Evolutionary conservation across 2,888 invertebrate genomes (phyloP).

Genomic region (Lacanobia oleracea): DNA sequence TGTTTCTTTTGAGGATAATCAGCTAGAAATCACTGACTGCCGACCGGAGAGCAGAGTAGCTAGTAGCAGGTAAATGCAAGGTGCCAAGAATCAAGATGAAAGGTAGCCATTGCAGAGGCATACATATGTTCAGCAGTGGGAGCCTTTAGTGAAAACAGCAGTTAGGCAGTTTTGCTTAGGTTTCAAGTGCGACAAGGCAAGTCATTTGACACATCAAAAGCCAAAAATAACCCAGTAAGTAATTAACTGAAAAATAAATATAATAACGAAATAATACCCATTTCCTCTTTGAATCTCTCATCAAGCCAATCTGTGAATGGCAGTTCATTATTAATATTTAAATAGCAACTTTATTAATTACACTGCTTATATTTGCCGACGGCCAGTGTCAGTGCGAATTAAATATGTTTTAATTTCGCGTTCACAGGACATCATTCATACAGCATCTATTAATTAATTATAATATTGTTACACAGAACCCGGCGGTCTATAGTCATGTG

Average conservation of each 20-base stretch:
- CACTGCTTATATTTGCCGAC: conserved; percentile 53
- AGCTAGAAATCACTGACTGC: too few species aligned
- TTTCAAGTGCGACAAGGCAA: too few species aligned
- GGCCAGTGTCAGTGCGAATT: conserved; percentile 57
- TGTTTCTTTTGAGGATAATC: too few species aligned
- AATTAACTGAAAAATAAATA: conserved; percentile 7
- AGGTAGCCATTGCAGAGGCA: too few species aligned
- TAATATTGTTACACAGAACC: conserved; percentile 34
- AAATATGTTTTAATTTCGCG: conserved; percentile 61
- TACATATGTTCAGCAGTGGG: too few species aligned
- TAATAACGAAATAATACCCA: conserved; percentile 26
- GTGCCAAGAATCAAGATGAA: too few species aligned
- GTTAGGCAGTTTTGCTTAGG: too few species aligned
- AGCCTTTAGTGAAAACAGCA: too few species aligned
- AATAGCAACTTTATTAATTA: conserved; percentile 57
- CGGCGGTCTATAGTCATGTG: conserved; percentile 12
- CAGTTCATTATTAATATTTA: conserved; percentile 57
- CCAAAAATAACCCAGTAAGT: background rate
- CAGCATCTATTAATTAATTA: conserved; percentile 53
- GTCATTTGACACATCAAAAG: conserved; percentile 10
- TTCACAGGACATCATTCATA: conserved; percentile 51
- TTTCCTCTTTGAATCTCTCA: conserved; percentile 57
- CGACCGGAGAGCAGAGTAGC: too few species aligned
- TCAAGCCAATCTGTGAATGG: conserved; percentile 44
- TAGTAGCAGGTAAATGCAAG: too few species aligned